Percentiles rank a stretch among this genome's conserved stretches.
Conservation (phyloP, 2,888 invertebrate species). For the Eutolmus rufibarbis region DNA sequence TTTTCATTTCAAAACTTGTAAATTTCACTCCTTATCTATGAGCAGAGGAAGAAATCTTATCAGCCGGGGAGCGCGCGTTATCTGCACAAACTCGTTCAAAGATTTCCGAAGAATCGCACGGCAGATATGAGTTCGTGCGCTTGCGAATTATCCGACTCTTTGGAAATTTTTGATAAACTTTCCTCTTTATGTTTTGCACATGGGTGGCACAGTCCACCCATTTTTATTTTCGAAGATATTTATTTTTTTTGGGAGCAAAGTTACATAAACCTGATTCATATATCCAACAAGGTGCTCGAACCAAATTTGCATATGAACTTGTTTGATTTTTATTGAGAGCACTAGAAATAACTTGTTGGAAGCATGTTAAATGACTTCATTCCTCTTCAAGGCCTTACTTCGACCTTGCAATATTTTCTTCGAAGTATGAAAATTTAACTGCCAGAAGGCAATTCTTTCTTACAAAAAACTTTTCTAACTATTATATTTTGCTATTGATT, state of each 20-base stretch:
- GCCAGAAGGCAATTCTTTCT: not conserved
- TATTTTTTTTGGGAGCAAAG: not conserved
- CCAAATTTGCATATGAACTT: not conserved
- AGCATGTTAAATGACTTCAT: not conserved
- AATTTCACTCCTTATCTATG: conserved; percentile 28
- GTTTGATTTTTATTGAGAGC: not conserved
- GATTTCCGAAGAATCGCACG: not conserved
- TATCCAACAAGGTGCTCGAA: not conserved
- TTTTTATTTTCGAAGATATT: not conserved
- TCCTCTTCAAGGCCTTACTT: not conserved
- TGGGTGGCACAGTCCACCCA: not conserved
- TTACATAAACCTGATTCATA: not conserved
- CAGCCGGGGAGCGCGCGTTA: not conserved
- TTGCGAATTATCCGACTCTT: not conserved
- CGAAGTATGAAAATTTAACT: not conserved
- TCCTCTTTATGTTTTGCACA: not conserved
- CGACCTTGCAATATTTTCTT: not conserved
- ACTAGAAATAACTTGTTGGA: not conserved
- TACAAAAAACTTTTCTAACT: not conserved
- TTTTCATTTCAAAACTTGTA: conserved; percentile 7
- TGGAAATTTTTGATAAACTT: not conserved
- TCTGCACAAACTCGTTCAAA: not conserved
- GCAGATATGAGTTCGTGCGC: not conserved
- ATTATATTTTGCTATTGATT: too few relatives aligned
- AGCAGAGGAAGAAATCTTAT: conserved; percentile 17